Conservation (phyloP, 2,888 invertebrate species). For the Phragmatobia fuliginosa region DNA sequence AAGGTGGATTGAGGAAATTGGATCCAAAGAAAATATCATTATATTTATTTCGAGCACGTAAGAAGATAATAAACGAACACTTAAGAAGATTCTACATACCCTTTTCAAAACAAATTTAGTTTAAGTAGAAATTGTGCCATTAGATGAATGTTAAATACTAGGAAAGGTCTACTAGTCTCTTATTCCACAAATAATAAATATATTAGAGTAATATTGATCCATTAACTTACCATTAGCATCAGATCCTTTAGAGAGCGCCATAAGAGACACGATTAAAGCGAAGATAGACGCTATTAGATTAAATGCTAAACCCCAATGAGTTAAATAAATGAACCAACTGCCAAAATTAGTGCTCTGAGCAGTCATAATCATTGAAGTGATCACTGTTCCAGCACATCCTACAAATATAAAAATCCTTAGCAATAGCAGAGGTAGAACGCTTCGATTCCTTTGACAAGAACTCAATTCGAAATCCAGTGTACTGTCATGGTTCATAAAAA, state of each 20-base stretch:
- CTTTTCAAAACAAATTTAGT: neutral
- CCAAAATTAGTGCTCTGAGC: slow-evolving; percentile 26
- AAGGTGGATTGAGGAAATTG: neutral
- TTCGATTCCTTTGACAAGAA: slow-evolving; percentile 67
- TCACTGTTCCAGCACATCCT: slow-evolving; percentile 63
- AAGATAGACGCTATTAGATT: slow-evolving; percentile 66
- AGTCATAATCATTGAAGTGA: slow-evolving; percentile 63
- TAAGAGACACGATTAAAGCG: slow-evolving; percentile 63
- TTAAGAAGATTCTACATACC: too few species aligned
- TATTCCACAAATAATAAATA: neutral
- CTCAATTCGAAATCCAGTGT: slow-evolving; percentile 69
- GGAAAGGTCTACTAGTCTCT: neutral
- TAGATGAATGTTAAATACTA: neutral
- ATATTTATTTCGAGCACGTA: neutral
- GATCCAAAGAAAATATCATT: neutral
- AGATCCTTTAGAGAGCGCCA: slow-evolving; percentile 58
- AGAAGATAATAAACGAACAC: too few species aligned
- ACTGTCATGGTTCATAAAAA: slow-evolving; percentile 64
- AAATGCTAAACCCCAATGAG: slow-evolving; percentile 75
- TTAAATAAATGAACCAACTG: slow-evolving; percentile 74
- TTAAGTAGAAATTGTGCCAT: neutral
- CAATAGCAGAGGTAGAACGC: slow-evolving; percentile 63
- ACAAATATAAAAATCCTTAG: slow-evolving; percentile 65
- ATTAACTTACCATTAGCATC: slow-evolving; percentile 71
- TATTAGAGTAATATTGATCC: neutral